phyloP scores from a whole-genome alignment of 1,140 invertebrate genomes.

The Cydia splendana region DNA sequence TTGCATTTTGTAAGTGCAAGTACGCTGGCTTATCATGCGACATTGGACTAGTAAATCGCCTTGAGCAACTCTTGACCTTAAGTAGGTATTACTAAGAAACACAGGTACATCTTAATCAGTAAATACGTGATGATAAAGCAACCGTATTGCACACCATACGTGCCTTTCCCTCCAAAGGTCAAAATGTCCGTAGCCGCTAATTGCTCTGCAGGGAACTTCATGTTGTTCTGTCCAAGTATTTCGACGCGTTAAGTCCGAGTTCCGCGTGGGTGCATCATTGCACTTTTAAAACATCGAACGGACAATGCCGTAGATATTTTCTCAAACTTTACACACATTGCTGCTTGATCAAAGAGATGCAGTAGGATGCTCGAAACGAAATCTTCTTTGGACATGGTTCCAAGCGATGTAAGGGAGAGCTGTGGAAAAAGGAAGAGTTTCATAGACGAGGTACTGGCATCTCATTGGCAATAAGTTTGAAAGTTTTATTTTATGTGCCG shows the following conservation, averaged over 20 bases:
- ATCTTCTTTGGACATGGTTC: neutral
- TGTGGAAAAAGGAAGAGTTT: constrained; percentile 19
- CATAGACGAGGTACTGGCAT: constrained; percentile 36
- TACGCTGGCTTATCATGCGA: neutral
- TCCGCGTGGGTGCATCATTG: constrained; percentile 43
- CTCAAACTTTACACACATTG: constrained; percentile 3
- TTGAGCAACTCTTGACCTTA: constrained; percentile 13
- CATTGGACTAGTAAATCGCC: constrained; percentile 1
- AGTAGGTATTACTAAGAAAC: neutral
- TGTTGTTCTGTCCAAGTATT: constrained; percentile 22
- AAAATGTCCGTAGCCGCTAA: constrained; percentile 32
- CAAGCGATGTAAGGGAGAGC: neutral
- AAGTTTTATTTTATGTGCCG: constrained; percentile 41
- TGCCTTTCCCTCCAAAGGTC: constrained; percentile 8
- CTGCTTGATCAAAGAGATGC: neutral
- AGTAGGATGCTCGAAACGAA: neutral
- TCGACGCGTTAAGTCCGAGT: constrained; percentile 30
- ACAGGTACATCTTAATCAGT: constrained; percentile 14
- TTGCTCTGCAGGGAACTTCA: constrained; percentile 31
- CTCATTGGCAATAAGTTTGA: constrained; percentile 40
- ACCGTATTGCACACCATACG: neutral
- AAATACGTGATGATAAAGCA: constrained; percentile 27
- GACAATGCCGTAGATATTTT: neutral
- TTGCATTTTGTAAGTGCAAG: neutral
- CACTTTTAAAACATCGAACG: constrained; percentile 35